Evolutionary conservation across 2,888 invertebrate species (phyloP).

Genomic region (Erebia epiphron): DNA sequence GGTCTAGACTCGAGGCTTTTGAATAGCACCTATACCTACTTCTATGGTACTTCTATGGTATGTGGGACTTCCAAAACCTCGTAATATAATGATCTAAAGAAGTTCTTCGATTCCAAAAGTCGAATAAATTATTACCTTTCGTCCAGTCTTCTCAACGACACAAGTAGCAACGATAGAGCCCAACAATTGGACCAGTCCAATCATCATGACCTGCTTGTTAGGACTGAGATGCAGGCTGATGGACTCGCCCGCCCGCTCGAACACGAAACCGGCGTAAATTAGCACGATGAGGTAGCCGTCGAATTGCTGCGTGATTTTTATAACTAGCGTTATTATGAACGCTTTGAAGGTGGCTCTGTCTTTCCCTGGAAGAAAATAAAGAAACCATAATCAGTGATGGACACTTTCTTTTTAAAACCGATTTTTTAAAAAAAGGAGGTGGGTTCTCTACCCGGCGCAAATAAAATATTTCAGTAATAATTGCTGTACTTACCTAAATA

Average conservation of each 20-base stretch:
- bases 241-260: constrained; percentile 65
- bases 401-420: no score
- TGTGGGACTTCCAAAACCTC: no score
- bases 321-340: constrained; percentile 71
- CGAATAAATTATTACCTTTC: constrained; percentile 56
- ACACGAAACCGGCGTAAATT: constrained; percentile 72
- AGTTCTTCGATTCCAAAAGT: no score
- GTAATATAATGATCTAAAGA: no score
- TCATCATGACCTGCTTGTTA: constrained; percentile 74
- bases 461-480: no score
- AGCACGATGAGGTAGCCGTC: constrained; percentile 76
- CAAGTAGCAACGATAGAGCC: constrained; percentile 69
- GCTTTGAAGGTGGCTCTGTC: constrained; percentile 72
- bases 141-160: constrained; percentile 73
- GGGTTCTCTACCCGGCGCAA: no score
- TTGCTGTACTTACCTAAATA: no score
- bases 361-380: not conserved
- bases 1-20: constrained; percentile 66
- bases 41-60: not conserved
- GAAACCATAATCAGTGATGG: no score
- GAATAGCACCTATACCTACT: constrained; percentile 59
- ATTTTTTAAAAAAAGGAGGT: no score
- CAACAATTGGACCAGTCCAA: constrained; percentile 67
- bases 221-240: constrained; percentile 64
- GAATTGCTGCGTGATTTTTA: constrained; percentile 75